These are phyloP conservation scores for Subacronicta megacephala DNA, from an alignment of 2,888 invertebrate genomes.

Conservation along the genomic window DNA sequence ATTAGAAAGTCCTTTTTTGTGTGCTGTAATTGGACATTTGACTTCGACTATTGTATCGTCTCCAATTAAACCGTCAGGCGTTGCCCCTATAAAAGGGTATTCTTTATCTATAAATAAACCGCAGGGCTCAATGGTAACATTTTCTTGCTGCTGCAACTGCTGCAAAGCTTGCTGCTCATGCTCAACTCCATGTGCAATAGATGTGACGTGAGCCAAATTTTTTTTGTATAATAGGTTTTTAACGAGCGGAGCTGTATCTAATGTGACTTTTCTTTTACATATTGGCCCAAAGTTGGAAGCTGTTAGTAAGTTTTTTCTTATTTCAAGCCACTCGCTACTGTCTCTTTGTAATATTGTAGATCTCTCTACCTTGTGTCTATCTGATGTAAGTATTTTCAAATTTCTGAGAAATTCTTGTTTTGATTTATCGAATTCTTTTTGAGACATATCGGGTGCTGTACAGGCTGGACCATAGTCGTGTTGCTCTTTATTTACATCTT, in stretches of 20 bases:
- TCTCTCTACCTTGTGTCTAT: slow-evolving; percentile 10
- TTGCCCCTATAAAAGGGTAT: slow-evolving; percentile 36
- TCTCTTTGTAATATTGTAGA: slow-evolving; percentile 20
- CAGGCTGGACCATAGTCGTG: slow-evolving; percentile 29
- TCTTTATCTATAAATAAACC: slow-evolving; percentile 44
- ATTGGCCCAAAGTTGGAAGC: background rate
- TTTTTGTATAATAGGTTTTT: background rate
- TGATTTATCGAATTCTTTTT: slow-evolving; percentile 2
- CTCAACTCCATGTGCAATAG: background rate
- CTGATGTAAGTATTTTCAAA: slow-evolving; percentile 15
- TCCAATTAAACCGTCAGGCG: slow-evolving; percentile 38
- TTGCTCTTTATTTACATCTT: slow-evolving; percentile 28
- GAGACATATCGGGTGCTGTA: slow-evolving; percentile 1
- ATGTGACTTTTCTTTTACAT: background rate
- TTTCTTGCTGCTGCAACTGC: slow-evolving; percentile 12
- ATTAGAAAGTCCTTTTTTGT: slow-evolving; percentile 3
- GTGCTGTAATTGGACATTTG: slow-evolving; percentile 39
- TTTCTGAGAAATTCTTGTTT: slow-evolving; percentile 6
- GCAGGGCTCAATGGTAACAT: slow-evolving; percentile 32
- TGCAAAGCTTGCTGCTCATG: slow-evolving; percentile 8
- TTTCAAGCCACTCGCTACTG: slow-evolving; percentile 21
- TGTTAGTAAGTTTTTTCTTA: background rate
- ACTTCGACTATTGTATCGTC: slow-evolving; percentile 40
- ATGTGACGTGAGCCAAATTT: background rate
- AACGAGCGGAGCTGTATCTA: background rate